Base-by-base conservation (phyloP, 1,140 invertebrate species). In the Sitobion miscanthi region DNA sequence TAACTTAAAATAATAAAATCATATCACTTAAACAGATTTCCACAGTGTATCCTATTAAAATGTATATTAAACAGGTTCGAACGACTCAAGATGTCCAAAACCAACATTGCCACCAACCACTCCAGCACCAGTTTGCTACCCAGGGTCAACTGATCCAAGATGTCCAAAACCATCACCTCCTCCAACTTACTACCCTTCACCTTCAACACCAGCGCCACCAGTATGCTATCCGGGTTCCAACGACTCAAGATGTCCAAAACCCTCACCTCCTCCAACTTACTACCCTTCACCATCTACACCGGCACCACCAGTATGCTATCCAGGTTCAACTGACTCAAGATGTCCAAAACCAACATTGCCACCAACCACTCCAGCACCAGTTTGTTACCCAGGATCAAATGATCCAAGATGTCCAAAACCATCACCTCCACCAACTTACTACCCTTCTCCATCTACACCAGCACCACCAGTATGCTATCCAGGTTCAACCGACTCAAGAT, bases 341-440 rank as follows among this genome's bases (percentile, higher is more conserved):
- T 95, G 95, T 94, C 95, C 95, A 6, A 86, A 92, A n/a, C 77
- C 90, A 45, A 20, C 62, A 87, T 77, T 92, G 11, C 93, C 93
- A 45, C 88, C 94, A 4, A 95, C 95, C 38, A 85, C 94, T 45
- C 21, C 91, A 4, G 42, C 42, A 42, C 42, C 42, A 94, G 91
- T 94, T 20, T 93, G 95, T 91, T 95, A 95, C 94, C 94, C 95
- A 17, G 95, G 95, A 2, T 95, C 95, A 11, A 94, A 47, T 77
- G 95, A 95, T 94, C 95, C 95, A 82, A 94, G 95, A 94, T 95
- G 95, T 94, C 95, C 95, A 49, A 91, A 86, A 94, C 94, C 94
- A 94, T 94, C 83, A 90, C 94, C 94, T 57, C 94, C 45, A 86
- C 35, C 77, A 54, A 45, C 95, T 93, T 25, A 45, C 52, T 35